Evolutionary conservation across 1,140 invertebrate species (phyloP), one percentile per base, ranked within the genome.

Genomic region (Artemia franciscana): DNA sequence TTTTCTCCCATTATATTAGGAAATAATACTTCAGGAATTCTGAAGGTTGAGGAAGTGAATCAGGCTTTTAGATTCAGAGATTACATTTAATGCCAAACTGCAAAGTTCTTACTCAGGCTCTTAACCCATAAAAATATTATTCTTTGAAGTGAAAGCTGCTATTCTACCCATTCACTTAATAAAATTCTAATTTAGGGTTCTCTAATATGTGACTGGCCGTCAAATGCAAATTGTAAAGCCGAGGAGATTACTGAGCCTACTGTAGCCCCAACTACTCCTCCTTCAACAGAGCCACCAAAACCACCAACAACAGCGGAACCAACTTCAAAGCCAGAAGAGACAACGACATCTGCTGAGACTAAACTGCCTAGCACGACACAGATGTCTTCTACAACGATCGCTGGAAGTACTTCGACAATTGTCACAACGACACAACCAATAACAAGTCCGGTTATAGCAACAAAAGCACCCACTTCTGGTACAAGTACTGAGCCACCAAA

Each of bases 141-240:
- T 15, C 3, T 51, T 12, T 15, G 12, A 51, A 15, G 12, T 51
- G 39, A 3, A 18, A 51, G 39, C 21, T 51, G 1, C 12, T 15
- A 18, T 51, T 3, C 3, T 51, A 18, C 39, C n/a, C n/a, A n/a
- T n/a, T n/a, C n/a, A n/a, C n/a, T n/a, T n/a, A n/a, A n/a, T n/a
- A n/a, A n/a, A n/a, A n/a, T n/a, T 51, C 21, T 51, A 12, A 3
- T 51, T 51, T 18, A 51, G 39, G 39, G 12, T 3, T 12, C 12
- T 7, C 65, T 62, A 18, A 65, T 59, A 58, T 90, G 86, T 67
- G 86, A 90, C 66, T 90, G 86, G 86, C 85, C 86, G 1, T 69
- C 70, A 5, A 77, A 75, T n/a, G 82, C 84, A 0, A 78, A 81
- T 12, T 90, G 86, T 18, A 51, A 51, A 18, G 39, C 39, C 12